These are phyloP conservation scores for Gonatopus flavifemur DNA, from an alignment of 1,140 invertebrate genomes.

Conservation along the genomic window DNA sequence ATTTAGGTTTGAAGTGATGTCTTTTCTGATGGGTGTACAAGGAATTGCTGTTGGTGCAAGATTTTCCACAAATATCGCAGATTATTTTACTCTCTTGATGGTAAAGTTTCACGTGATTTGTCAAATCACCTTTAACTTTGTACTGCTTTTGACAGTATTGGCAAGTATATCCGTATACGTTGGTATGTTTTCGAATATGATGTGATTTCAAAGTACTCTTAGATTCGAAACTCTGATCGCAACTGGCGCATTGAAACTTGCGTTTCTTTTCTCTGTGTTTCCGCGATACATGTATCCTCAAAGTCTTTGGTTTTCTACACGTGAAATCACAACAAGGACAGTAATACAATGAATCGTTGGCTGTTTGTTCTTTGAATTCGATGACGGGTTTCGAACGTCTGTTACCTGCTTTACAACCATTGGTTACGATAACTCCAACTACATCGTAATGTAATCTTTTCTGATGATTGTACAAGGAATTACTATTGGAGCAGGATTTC, in stretches of 20 bases:
- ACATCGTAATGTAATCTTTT: conserved; percentile 55
- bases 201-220: conserved; percentile 25
- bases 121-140: conserved; percentile 61
- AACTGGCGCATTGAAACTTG: conserved; percentile 13
- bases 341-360: too few species aligned
- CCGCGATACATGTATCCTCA: conserved; percentile 19
- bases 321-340: conserved; percentile 25
- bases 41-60: conserved; percentile 50
- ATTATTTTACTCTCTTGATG: conserved; percentile 65
- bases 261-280: conserved; percentile 16
- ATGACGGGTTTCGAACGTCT: too few species aligned
- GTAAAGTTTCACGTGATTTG: conserved; percentile 65
- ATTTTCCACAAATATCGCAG: conserved; percentile 70
- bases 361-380: too few species aligned
- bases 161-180: conserved; percentile 54
- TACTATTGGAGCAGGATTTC: conserved; percentile 59
- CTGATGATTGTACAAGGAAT: conserved; percentile 52
- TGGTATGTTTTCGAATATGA: conserved; percentile 45
- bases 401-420: too few species aligned
- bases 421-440: too few species aligned
- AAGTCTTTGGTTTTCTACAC: conserved; percentile 20
- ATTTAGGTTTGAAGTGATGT: conserved; percentile 53
- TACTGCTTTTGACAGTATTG: conserved; percentile 62
- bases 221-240: conserved; percentile 12
- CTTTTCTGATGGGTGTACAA: conserved; percentile 54